Base-by-base conservation (phyloP, 2,888 invertebrate species). In the Hoplodrina ambigua region DNA sequence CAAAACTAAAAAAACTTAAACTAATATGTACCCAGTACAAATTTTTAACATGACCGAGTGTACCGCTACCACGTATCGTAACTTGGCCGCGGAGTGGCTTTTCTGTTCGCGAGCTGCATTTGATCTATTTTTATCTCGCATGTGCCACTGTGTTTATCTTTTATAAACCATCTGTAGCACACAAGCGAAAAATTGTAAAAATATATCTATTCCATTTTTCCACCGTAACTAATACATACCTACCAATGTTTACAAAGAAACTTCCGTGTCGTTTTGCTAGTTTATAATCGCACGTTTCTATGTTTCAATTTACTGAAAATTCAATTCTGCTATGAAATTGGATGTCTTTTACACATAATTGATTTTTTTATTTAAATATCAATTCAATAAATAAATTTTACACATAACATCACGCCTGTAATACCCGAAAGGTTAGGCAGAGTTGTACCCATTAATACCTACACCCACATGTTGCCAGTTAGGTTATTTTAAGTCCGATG, bases 61-160 rank as follows among this genome's bases (percentile, higher is more conserved):
- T 82, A 75, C 56, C 61, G 50, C 75, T 15, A 66, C 69, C 83
- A 78, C 71, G 81, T 78, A 81, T 69, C 69, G 71, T 74, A 83
- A 75, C 80, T 82, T 83, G 69, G 78, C 77, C 78, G 76, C 69
- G 62, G 72, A 82, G 84, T 85, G 82, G 82, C 80, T 85, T 84
- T 83, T 74, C 83, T 78, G 83, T 85, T 85, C 69, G 77, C 75
- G 65, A 84, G 69, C 80, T 85, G 86, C 85, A 85, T 88, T 86
- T 86, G 85, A 88, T 89, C 84, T 88, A 75, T 89, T 88, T 88
- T 87, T 87, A 90, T 86, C 85, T 85, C 80, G 73, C 66, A 73
- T 70, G 78, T 75, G 78, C 72, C 80, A 77, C 83, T 78, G 56
- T 83, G 76, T 86, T 87, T 87, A 85, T 85, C 85, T 87, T 56